Conservation (phyloP, 1,140 invertebrate species). For the Bactericera cockerelli region DNA sequence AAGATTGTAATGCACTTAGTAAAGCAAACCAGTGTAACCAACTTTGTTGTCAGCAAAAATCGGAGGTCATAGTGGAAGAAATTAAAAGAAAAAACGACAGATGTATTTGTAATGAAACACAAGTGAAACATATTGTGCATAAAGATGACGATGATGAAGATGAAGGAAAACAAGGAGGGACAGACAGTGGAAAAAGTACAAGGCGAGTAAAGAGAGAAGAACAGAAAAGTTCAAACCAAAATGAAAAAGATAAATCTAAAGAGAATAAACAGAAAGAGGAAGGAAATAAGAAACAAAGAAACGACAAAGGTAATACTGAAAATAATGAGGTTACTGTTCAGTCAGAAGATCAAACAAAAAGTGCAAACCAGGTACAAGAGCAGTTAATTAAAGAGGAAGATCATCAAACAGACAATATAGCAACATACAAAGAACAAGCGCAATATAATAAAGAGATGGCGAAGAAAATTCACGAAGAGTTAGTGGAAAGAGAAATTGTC, state of each 20-base stretch:
- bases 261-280: not conserved
- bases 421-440: conserved; percentile 4
- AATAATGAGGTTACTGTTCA: not conserved
- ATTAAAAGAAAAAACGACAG: conserved; percentile 27
- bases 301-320: not conserved
- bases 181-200: conserved; percentile 20
- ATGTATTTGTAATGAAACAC: conserved; percentile 21
- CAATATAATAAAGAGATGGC: conserved; percentile 9
- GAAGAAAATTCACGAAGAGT: conserved; percentile 11
- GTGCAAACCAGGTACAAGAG: no score
- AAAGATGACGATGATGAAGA: conserved; percentile 22
- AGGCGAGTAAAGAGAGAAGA: conserved; percentile 14
- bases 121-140: conserved; percentile 17
- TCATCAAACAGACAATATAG: no score
- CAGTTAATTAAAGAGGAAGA: no score
- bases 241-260: conserved; percentile 7
- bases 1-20: not conserved
- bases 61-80: not conserved
- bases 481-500: conserved; percentile 16
- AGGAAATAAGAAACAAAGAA: not conserved
- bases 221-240: conserved; percentile 7
- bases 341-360: not conserved
- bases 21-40: not conserved
- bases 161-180: conserved; percentile 29
- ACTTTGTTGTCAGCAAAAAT: not conserved